Evolutionary conservation across 2,888 invertebrate species (phyloP).

Genomic region (Phymatocera aterrima): DNA sequence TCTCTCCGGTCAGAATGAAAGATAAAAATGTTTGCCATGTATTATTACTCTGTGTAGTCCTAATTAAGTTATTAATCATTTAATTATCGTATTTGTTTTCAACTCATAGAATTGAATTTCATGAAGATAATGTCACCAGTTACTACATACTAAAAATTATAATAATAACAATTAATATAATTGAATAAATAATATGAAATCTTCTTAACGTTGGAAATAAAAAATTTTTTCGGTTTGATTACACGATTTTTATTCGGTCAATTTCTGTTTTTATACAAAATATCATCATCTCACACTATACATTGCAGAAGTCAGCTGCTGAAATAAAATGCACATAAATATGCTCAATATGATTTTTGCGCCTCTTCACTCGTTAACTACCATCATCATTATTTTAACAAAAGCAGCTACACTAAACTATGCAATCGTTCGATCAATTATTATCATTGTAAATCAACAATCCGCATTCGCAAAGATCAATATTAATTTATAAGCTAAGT

Average conservation of each 20-base stretch:
- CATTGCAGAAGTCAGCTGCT: constrained; percentile 15
- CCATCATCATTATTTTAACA: constrained; percentile 10
- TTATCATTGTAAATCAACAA: constrained; percentile 27
- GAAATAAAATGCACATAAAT: background rate
- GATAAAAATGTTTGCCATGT: too few relatives aligned
- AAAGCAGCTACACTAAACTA: constrained; percentile 24
- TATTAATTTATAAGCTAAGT: constrained; percentile 12
- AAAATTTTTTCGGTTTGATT: background rate
- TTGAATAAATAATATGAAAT: too few relatives aligned
- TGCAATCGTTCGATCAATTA: constrained; percentile 17
- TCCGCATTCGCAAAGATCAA: constrained; percentile 14
- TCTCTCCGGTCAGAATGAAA: too few relatives aligned
- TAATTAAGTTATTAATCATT: too few relatives aligned
- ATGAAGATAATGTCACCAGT: too few relatives aligned
- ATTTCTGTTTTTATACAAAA: constrained; percentile 39
- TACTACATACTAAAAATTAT: too few relatives aligned
- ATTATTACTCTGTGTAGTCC: too few relatives aligned
- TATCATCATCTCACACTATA: constrained; percentile 10
- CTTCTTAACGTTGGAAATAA: too few relatives aligned
- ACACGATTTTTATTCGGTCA: constrained; percentile 28
- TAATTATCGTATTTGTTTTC: too few relatives aligned
- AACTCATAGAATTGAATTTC: too few relatives aligned
- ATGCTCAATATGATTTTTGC: too few relatives aligned
- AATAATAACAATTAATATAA: too few relatives aligned
- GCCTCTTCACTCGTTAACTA: background rate